Evolutionary conservation across 2,113 vertebrate genomes (phyloP), one percentile per base, ranked within the genome.

Genomic region (Calonectris borealis): DNA sequence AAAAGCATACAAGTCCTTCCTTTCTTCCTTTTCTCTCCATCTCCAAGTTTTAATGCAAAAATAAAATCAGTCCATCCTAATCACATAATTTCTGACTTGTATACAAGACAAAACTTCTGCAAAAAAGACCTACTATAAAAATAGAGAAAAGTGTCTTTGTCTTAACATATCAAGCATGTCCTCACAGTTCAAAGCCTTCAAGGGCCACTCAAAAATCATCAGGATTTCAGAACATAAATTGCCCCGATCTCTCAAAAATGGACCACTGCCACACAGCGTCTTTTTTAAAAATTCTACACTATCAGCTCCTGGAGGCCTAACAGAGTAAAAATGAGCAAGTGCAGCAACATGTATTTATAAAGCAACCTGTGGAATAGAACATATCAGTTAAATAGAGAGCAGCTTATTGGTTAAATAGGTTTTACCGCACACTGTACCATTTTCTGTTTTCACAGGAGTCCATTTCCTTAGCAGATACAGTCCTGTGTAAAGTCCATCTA

Each of bases 211-310:
- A 52, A 22, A 75, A n/a, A n/a, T 9, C 26, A 19, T 1, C 21
- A 75, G 32, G 19, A 65, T 68, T 76, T 44, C 64, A 62, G 21
- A 3, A 36, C 6, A 4, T 3, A 24, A 31, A 49, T 71, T 34
- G 8, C 14, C 13, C 11, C 5, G 7, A 34, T 87, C 22, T 51
- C 65, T 58, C 69, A 52, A 26, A 55, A 92, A 51, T 10, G 7
- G 64, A 11, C 21, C 0, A 2, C 24, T 71, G 38, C 22, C 19
- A 68, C 9, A 22, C 4, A 27, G 10, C 1, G 22, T 48, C 3
- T 21, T 71, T 71, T 52, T 27, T 2, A 1, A 54, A 57, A 85
- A 18, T 13, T 61, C 34, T 85, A 52, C 16, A 49, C 42, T 52
- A 1, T 76, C 55, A 32, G 27, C 10, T 85, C 19, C 81, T 93